Conservation (phyloP, 1,140 invertebrate species). For the Aphidius gifuensis region DNA sequence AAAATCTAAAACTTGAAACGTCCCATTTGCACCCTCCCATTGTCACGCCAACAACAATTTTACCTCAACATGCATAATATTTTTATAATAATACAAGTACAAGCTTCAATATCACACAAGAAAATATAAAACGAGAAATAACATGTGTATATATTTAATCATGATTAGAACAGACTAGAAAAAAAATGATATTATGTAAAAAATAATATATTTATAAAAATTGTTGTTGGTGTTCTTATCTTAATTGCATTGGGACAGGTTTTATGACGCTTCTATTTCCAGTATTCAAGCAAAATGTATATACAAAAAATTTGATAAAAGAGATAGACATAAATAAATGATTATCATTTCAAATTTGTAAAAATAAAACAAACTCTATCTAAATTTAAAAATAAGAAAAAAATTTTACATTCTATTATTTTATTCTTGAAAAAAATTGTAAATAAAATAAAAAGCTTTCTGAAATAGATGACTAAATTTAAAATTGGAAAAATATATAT, state of each 20-base stretch:
- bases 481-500: too few relatives aligned
- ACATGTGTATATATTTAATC: not conserved
- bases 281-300: not conserved
- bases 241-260: constrained; percentile 43
- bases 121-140: not conserved
- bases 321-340: not conserved
- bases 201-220: constrained; percentile 39
- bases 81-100: too few relatives aligned
- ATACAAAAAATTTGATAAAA: not conserved
- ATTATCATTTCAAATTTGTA: too few relatives aligned
- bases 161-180: not conserved
- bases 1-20: too few relatives aligned
- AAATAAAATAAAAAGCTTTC: not conserved
- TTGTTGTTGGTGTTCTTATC: constrained; percentile 38
- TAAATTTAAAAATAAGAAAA: too few relatives aligned
- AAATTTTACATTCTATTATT: too few relatives aligned
- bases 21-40: constrained; percentile 30
- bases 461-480: too few relatives aligned
- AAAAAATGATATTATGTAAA: constrained; percentile 9
- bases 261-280: constrained; percentile 32
- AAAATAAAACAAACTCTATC: too few relatives aligned
- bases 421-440: not conserved
- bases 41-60: constrained; percentile 36
- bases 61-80: constrained; percentile 7
- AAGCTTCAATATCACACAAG: too few relatives aligned